Base-by-base conservation (phyloP, 2,797 vertebrate species). In the Myripristis jacobus region DNA sequence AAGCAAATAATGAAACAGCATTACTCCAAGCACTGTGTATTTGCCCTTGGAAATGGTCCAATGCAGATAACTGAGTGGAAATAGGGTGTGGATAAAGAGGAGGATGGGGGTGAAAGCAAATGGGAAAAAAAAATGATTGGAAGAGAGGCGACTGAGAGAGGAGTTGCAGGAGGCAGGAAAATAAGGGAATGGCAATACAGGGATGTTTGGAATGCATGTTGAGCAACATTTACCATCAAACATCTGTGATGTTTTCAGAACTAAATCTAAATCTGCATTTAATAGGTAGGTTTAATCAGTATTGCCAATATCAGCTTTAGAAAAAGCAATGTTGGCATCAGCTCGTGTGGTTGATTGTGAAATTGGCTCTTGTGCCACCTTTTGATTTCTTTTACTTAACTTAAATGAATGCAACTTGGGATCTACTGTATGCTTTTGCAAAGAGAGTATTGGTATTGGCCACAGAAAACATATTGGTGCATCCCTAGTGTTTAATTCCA, bases 1-100 rank as follows among this genome's bases (percentile, higher is more conserved):
- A 38, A 38, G 31, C 62, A 58, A 70, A 70, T 43, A n/a, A 18
- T 10, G 36, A 60, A 27, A 0, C 16, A 65, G 21, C 16, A 50
- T 58, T 47, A 43, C 62, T 70, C 63, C 16, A 38, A 51, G 51
- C 47, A 70, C 56, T 12, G 38, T 51, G 13, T 29, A 29, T 50
- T 57, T 47, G 6, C 13, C 12, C 10, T 22, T 41, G 22, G 65
- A 66, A 3, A 64, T 6, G 16, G 0, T 41, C 29, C 24, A 50
- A 21, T 62, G 56, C 24, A 31, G 53, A 72, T 34, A 16, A 15
- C 5, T 41, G 13, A 55, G 4, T 7, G 52, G 4, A 56, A 58
- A 52, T 19, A 38, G 4, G 7, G 12, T 66, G 44, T 53, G 16
- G 2, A 51, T 44, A 65, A 11, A 27, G 34, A 38, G 4, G 25